These are phyloP conservation scores for Acholoe squamosa DNA, from an alignment of 2,888 invertebrate species.

Conservation along the genomic window DNA sequence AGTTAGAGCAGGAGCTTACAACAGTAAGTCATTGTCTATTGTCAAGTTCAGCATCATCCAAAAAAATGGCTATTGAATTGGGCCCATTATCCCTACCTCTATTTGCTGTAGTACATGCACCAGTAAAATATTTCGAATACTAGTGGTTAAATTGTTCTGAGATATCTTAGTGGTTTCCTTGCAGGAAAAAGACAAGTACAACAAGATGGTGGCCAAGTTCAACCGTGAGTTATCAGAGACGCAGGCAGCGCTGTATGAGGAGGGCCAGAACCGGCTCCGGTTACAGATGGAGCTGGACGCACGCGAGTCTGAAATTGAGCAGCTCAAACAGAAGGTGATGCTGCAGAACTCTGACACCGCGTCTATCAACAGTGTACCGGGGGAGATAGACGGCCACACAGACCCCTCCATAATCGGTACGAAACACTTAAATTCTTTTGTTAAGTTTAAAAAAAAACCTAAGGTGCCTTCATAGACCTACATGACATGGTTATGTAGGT, in stretches of 20 bases:
- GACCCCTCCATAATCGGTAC: slow-evolving; percentile 32
- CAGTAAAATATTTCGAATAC: too few relatives aligned
- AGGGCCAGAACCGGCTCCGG: slow-evolving; percentile 85
- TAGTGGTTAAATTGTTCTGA: too few relatives aligned
- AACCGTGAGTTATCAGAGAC: slow-evolving; percentile 93
- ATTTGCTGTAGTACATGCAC: too few relatives aligned
- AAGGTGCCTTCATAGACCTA: too few relatives aligned
- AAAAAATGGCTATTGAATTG: too few relatives aligned
- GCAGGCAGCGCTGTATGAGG: slow-evolving; percentile 90
- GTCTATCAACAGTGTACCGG: slow-evolving; percentile 91
- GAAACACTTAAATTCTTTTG: not conserved
- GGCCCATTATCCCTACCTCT: too few relatives aligned
- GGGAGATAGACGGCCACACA: not conserved
- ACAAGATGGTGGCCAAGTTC: slow-evolving; percentile 92
- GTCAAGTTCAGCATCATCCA: too few relatives aligned
- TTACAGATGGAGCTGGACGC: slow-evolving; percentile 98
- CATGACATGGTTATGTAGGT: too few relatives aligned
- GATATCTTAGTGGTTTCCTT: too few relatives aligned
- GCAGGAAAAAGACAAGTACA: slow-evolving; percentile 95
- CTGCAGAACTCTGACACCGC: slow-evolving; percentile 92
- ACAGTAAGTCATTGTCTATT: slow-evolving; percentile 10
- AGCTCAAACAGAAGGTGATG: slow-evolving; percentile 91
- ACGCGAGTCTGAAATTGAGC: slow-evolving; percentile 97
- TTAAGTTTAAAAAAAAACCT: too few relatives aligned
- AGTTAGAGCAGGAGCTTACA: slow-evolving; percentile 70